Evolutionary conservation across 2,888 invertebrate genomes (phyloP).

Genomic region (Athalia circularis): DNA sequence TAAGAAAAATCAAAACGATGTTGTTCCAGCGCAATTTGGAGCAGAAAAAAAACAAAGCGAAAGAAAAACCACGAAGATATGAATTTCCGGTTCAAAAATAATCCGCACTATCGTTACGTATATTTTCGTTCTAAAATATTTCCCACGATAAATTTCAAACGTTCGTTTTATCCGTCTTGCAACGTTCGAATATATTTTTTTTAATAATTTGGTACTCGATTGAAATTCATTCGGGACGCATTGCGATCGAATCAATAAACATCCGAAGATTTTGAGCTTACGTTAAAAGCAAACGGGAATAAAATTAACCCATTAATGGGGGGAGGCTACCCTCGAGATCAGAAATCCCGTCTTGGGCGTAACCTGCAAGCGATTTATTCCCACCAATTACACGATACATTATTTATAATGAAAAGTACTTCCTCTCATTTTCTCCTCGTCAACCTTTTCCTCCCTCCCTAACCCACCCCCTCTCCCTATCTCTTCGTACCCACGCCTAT

Average conservation of each 20-base stretch:
- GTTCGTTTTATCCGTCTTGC: too few species aligned
- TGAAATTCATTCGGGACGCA: background rate
- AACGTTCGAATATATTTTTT: too few species aligned
- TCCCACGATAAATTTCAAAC: too few species aligned
- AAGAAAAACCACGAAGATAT: background rate
- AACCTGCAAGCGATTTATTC: conserved; percentile 34
- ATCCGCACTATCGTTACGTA: too few species aligned
- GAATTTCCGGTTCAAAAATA: too few species aligned
- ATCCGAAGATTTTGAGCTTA: background rate
- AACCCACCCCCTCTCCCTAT: background rate
- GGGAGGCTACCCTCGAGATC: background rate
- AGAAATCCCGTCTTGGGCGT: background rate
- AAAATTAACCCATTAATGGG: conserved; percentile 20
- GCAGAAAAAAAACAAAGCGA: background rate
- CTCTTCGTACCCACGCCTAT: background rate
- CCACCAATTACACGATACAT: conserved; percentile 59
- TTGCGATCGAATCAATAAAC: conserved; percentile 11
- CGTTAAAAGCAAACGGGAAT: background rate
- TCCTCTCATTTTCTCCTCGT: conserved; percentile 43
- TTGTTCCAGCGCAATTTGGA: background rate
- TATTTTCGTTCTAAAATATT: too few species aligned
- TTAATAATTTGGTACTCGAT: background rate
- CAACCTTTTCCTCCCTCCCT: conserved; percentile 37
- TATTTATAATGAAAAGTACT: conserved; percentile 60
- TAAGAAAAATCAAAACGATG: too few species aligned